Evolutionary conservation across 2,888 invertebrate genomes (phyloP).

Genomic region (Athripsodes cinereus): DNA sequence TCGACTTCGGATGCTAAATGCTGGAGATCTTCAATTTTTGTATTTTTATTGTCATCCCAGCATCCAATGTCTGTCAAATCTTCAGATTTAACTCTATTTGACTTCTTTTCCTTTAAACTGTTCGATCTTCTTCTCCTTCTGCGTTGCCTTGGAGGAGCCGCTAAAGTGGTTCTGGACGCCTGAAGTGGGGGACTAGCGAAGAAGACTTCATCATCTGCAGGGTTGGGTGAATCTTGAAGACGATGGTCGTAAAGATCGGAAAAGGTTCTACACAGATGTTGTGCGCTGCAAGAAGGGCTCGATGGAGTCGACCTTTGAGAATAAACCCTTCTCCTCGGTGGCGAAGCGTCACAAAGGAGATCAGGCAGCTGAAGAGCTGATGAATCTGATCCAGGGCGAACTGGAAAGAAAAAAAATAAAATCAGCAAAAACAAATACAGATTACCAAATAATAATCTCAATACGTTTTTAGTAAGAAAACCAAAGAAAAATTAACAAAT

Average conservation of each 20-base stretch:
- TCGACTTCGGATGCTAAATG: not conserved
- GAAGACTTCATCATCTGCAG: slow-evolving; percentile 24
- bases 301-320: slow-evolving; percentile 14
- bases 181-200: slow-evolving; percentile 4
- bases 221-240: slow-evolving; percentile 3
- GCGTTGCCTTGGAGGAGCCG: slow-evolving; percentile 17
- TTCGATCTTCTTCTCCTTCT: slow-evolving; percentile 19
- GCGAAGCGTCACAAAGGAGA: slow-evolving; percentile 8
- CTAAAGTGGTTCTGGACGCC: not conserved
- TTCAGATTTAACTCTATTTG: slow-evolving; percentile 9
- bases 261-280: slow-evolving; percentile 21
- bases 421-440: not conserved
- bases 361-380: slow-evolving; percentile 17
- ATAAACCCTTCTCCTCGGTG: slow-evolving; percentile 7
- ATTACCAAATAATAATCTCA: not conserved
- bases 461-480: not conserved
- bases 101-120: slow-evolving; percentile 19
- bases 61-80: slow-evolving; percentile 6
- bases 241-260: slow-evolving; percentile 6
- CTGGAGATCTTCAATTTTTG: slow-evolving; percentile 8
- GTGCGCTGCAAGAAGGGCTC: slow-evolving; percentile 22
- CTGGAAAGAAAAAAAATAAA: slow-evolving; percentile 11
- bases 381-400: slow-evolving; percentile 18
- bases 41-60: slow-evolving; percentile 5
- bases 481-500: not conserved